Base-by-base conservation (phyloP, 1,140 invertebrate genomes). In the Heliothis subflexa region DNA sequence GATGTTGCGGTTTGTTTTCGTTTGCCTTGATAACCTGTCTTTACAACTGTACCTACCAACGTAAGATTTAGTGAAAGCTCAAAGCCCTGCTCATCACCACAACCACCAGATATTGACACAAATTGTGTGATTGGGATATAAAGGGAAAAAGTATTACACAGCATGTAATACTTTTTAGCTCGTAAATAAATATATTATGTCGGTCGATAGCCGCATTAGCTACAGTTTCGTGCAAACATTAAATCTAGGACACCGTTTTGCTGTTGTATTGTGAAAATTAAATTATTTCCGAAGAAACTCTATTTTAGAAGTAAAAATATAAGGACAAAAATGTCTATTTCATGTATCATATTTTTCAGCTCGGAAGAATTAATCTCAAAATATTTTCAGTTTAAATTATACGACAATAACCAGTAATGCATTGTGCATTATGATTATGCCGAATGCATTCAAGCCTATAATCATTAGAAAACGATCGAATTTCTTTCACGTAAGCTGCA, bases 161-260 rank as follows among this genome's bases (percentile, higher is more conserved):
- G 10, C 40, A 59, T 73, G 54, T 21, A n/a, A 57, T 45, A 59
- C 33, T 25, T 47, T 59, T 21, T 59, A 59, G 71, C 71, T 59
- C 14, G 25, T 59, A 73, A 49, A 57, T 54, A 54, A 40, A 40
- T 49, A 40, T 54, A 59, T 54, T 78, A 77, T 84, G 78, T 82
- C 79, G 78, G 83, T 78, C 81, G 66, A 73, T 74, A 78, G 33
- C 78, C 82, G 82, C 81, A 78, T 84, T 81, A 80, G 78, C 85
- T 83, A 86, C 82, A 79, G 83, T 86, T 89, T 85, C 80, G 83
- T 89, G 85, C 83, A 89, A 88, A 88, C 87, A 45, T 47, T 61
- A 49, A 76, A 87, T 86, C 81, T 91, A 79, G 85, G 83, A 75
- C 83, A 83, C 61, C 14, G 47, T 66, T 13, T 18, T 70, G 50